phyloP scores from a whole-genome alignment of 2,888 invertebrate species.

The Salpingus planirostris region DNA sequence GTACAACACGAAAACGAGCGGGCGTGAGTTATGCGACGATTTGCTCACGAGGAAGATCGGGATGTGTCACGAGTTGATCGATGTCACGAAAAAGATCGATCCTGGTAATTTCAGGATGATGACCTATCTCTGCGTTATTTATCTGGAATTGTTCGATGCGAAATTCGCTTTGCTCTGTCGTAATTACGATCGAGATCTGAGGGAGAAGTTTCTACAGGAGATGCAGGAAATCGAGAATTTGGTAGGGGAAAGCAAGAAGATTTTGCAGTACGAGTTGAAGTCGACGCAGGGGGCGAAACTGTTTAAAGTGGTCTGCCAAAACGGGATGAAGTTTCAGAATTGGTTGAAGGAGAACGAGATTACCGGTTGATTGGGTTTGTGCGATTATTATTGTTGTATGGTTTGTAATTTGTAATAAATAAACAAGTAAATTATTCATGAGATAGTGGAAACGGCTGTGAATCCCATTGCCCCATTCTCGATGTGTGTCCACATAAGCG shows the following conservation, averaged over 20 bases:
- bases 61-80: conserved; percentile 54
- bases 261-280: conserved; percentile 9
- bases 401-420: too few species aligned
- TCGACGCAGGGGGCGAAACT: conserved; percentile 10
- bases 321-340: conserved; percentile 13
- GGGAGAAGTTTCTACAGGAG: conserved; percentile 2
- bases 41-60: conserved; percentile 53
- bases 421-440: too few species aligned
- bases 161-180: conserved; percentile 13
- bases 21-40: conserved; percentile 47
- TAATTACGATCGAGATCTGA: conserved; percentile 5
- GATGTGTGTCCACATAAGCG: too few species aligned
- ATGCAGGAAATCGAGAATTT: conserved; percentile 11
- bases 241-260: conserved; percentile 9
- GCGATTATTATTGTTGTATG: too few species aligned
- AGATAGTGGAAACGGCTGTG: too few species aligned
- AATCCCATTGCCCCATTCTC: too few species aligned
- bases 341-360: conserved; percentile 17
- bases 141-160: conserved; percentile 14
- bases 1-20: conserved; percentile 60
- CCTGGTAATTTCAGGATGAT: conserved; percentile 41
- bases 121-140: conserved; percentile 13
- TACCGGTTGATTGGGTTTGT: too few species aligned
- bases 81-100: conserved; percentile 53
- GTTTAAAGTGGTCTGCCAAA: conserved; percentile 13